Base-by-base conservation (phyloP, 2,797 vertebrate species). In the Heterohyrax brucei region DNA sequence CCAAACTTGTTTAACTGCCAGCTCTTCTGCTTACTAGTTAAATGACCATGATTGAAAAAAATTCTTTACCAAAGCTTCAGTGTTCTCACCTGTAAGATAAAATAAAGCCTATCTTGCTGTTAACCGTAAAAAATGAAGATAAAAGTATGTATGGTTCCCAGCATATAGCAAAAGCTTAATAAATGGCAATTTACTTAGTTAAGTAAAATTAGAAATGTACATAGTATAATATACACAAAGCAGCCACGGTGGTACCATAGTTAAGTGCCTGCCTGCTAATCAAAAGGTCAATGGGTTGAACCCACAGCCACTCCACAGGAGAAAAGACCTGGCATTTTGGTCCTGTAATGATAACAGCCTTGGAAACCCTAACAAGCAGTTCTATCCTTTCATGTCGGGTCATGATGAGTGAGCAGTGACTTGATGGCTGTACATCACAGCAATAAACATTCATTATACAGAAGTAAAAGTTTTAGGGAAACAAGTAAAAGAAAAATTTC, bases 401-500 rank as follows among this genome's bases (percentile, higher is more conserved):
- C 56, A 59, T 16, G 14, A 14, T 59, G 56, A 59, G 13, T 59
- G 14, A 4, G 56, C 4, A 59, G 14, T 18, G 16, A 59, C 56
- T 13, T 12, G 56, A 53, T 53, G 50, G 50, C 50, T 39, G 39
- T 39, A 53, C 50, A 53, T 13, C 9, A 59, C 56, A 59, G 16
- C 56, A 14, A 59, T 5, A 59, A 16, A 59, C 56, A 59, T 59
- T 59, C 19, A 81, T 53, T 79, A 16, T 44, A 48, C 10, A 89
- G 4, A 93, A 84, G 44, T 73, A 13, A 66, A 95, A 93, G 39
- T 50, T 82, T 48, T 84, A 86, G 1, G 39, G 24, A 64, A 89
- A 89, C 61, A 91, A 81, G 85, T 68, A 56, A 93, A 89, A 78
- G 10, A 92, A 93, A 64, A 88, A 53, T 50, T 86, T 85, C 48